Conservation (phyloP, 2,888 invertebrate species). For the Plagiodera versicolora region DNA sequence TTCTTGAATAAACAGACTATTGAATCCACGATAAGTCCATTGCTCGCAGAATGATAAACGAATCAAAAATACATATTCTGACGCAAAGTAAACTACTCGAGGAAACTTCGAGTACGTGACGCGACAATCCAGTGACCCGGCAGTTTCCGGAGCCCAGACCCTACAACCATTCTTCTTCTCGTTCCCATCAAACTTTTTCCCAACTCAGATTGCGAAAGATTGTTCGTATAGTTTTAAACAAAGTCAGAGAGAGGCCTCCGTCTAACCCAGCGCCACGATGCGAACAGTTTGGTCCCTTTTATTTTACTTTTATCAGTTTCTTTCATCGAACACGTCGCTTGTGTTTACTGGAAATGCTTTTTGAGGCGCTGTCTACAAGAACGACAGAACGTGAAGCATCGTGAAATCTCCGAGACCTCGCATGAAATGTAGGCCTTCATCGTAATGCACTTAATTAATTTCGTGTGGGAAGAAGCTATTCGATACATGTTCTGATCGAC, state of each 20-base stretch:
- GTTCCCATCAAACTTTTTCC: slow-evolving; percentile 52
- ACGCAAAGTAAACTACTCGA: slow-evolving; percentile 35
- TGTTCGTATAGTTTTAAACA: slow-evolving; percentile 54
- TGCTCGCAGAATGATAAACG: too few relatives aligned
- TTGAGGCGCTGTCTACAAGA: neutral
- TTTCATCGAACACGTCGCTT: slow-evolving; percentile 37
- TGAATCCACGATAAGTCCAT: too few relatives aligned
- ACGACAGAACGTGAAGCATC: neutral
- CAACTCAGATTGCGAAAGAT: slow-evolving; percentile 54
- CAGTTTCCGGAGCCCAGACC: slow-evolving; percentile 44
- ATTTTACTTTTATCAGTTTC: slow-evolving; percentile 49
- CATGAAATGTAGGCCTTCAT: too few relatives aligned
- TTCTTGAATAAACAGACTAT: too few relatives aligned
- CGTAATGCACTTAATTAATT: too few relatives aligned
- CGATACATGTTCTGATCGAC: too few relatives aligned
- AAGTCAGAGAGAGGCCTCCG: slow-evolving; percentile 36
- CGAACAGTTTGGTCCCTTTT: slow-evolving; percentile 39
- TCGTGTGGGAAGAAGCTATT: too few relatives aligned
- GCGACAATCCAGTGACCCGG: slow-evolving; percentile 41
- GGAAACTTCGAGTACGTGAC: slow-evolving; percentile 30
- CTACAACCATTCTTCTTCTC: slow-evolving; percentile 48
- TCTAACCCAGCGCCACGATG: slow-evolving; percentile 29
- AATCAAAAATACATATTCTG: slow-evolving; percentile 31
- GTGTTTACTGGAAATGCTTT: slow-evolving; percentile 27
- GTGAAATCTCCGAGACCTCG: neutral